Evolutionary conservation across 2,888 invertebrate genomes (phyloP), one percentile per base, ranked within the genome.

Genomic region (Chaetogeoica ovagalla): DNA sequence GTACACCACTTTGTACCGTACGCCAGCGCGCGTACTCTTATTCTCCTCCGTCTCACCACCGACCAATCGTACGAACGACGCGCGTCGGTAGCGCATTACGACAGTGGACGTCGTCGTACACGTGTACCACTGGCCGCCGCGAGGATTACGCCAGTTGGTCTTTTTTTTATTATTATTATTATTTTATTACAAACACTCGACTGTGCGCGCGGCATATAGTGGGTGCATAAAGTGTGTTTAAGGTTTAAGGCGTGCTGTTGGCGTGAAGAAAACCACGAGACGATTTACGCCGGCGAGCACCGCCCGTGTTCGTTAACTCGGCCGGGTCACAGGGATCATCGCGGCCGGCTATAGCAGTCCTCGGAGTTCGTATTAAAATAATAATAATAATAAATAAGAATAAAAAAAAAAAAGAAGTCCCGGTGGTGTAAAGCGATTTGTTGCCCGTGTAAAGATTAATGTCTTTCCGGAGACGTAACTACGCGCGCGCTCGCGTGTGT

Each of bases 181-280:
- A 23, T 72, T 75, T 75, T 75, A 75, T 66, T 75, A 75, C 75
- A 66, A 75, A 75, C 75, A 75, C 66, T 63, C 72, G 23, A 30
- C 57, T n/a, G 21, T 19, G n/a, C 30, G 30, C 30, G 4, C 4
- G 4, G 30, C 4, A 4, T 30, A 4, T 4, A 2, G 2, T 1
- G 30, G 2, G 4, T 4, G 30, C 30, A 30, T 30, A 30, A 30
- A 30, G 30, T 30, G 30, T 4, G 30, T 30, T 30, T 30, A 30
- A 30, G 30, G 30, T 30, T 30, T 30, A 30, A 30, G 30, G 30
- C 4, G 30, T 30, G 30, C n/a, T 30, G 30, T 30, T 1, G 1
- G 30, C 4, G 30, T 30, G 30, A 30, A 30, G 30, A 30, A 30
- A 30, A 30, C 2, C 30, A 30, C 30, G 30, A 30, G 30, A 30